Conservation (phyloP, 2,888 invertebrate species). For the Thereva unica region DNA sequence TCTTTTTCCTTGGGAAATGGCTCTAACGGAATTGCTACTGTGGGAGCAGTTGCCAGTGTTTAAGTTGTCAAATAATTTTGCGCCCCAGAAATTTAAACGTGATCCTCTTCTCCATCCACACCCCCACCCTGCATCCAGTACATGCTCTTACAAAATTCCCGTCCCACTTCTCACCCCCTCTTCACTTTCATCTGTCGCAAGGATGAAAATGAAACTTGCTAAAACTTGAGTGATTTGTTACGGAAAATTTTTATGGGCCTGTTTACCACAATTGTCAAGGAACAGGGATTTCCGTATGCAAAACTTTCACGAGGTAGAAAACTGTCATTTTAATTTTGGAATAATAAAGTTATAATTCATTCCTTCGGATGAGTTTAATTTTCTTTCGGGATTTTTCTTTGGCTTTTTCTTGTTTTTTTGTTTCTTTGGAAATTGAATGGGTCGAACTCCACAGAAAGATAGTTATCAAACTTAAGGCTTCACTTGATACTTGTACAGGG, state of each 20-base stretch:
- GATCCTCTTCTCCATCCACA: too few species aligned
- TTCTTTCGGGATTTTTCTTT: too few species aligned
- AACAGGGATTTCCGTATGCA: constrained; percentile 5
- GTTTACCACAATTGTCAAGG: constrained; percentile 2
- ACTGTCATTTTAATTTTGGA: too few species aligned
- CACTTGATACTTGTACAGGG: too few species aligned
- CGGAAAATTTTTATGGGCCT: constrained; percentile 20
- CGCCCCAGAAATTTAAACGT: constrained; percentile 5
- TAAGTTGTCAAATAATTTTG: constrained; percentile 34
- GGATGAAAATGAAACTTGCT: neutral
- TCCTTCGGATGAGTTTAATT: too few species aligned
- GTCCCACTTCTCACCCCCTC: neutral
- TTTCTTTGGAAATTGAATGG: too few species aligned
- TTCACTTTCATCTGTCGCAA: neutral
- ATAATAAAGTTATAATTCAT: too few species aligned
- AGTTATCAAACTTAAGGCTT: too few species aligned
- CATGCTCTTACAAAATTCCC: too few species aligned
- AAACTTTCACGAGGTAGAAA: neutral
- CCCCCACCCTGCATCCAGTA: too few species aligned
- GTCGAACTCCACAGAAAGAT: too few species aligned
- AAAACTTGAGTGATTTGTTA: constrained; percentile 26
- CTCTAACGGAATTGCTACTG: constrained; percentile 34
- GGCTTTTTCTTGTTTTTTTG: too few species aligned
- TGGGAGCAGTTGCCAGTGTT: constrained; percentile 40
- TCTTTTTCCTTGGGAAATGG: constrained; percentile 5